Evolutionary conservation across 2,888 invertebrate genomes (phyloP), one percentile per base, ranked within the genome.

Genomic region (Steinernema carpocapsae): DNA sequence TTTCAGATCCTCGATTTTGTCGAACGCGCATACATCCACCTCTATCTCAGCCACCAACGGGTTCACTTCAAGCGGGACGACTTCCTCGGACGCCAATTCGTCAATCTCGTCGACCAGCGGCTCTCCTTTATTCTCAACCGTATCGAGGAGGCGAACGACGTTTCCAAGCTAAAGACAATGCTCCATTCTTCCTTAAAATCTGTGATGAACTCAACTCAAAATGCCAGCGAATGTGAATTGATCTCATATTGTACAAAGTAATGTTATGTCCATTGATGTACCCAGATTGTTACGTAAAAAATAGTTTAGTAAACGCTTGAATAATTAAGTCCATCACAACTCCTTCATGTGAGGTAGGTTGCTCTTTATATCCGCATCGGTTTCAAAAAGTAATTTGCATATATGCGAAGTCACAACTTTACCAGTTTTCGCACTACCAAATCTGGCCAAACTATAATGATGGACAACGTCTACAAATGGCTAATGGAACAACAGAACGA

Each of bases 21-120:
- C 29, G 64, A 64, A 32, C 64, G 64, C 29, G 64, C 64, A 29
- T 26, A 32, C 32, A 26, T 64, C 19, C 64, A 64, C 32, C 64
- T 29, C 32, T 64, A 26, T n/a, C 64, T 64, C 37, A 29, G 29
- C 29, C 29, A 64, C 64, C 32, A 32, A 32, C 64, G 64, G 37
- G 64, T 64, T 32, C 29, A 32, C 64, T 64, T 64, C 37, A 64
- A 64, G 32, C 64, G 32, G n/a, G 17, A 3, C 7, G 29, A 64
- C 32, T 17, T 64, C 37, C 29, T 64, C 17, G 64, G 32, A 10
- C 64, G 29, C 10, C 64, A 64, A 26, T 64, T 64, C 64, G 19
- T 17, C 7, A 64, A 26, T 17, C 32, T 64, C 64, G 64, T 32
- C 64, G 64, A 64, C 17, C 32, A 64, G 29, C 64, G 64, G 2